Evolutionary conservation across 2,888 invertebrate species (phyloP).

Genomic region (Tinea pellionella): DNA sequence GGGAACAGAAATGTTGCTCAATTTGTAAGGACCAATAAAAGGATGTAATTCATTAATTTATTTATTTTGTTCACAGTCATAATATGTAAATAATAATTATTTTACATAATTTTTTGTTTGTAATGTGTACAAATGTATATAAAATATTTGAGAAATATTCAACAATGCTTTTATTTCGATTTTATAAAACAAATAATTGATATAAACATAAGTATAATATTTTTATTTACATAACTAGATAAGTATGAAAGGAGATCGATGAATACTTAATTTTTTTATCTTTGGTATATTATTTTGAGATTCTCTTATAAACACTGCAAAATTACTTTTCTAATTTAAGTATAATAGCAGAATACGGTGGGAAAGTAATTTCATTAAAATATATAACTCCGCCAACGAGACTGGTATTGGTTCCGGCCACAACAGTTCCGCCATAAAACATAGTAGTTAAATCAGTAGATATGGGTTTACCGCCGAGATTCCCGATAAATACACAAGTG

Average conservation of each 20-base stretch:
- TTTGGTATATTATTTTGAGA: background rate
- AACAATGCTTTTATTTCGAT: slow-evolving; percentile 10
- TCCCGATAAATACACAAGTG: slow-evolving; percentile 80
- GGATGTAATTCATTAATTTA: slow-evolving; percentile 36
- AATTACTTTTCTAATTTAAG: slow-evolving; percentile 51
- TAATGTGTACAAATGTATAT: slow-evolving; percentile 64
- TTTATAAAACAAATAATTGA: too few species aligned
- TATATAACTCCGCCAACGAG: slow-evolving; percentile 47
- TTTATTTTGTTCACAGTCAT: slow-evolving; percentile 39
- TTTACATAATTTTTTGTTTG: slow-evolving; percentile 37
- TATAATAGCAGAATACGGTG: slow-evolving; percentile 51
- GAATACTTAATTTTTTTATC: background rate
- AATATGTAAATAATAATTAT: slow-evolving; percentile 47
- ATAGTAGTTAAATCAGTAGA: slow-evolving; percentile 79
- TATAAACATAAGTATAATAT: background rate
- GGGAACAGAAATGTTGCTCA: background rate
- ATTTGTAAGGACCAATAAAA: slow-evolving; percentile 7
- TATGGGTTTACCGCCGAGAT: slow-evolving; percentile 72
- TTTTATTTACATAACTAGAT: background rate
- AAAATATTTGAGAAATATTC: slow-evolving; percentile 27
- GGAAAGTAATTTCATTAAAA: slow-evolving; percentile 53
- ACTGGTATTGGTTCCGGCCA: slow-evolving; percentile 47
- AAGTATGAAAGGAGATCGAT: background rate
- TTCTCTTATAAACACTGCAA: background rate
- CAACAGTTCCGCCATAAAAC: slow-evolving; percentile 77